phyloP scores from a whole-genome alignment of 1,140 invertebrate species.

The Scaptodrosophila lebanonensis region DNA sequence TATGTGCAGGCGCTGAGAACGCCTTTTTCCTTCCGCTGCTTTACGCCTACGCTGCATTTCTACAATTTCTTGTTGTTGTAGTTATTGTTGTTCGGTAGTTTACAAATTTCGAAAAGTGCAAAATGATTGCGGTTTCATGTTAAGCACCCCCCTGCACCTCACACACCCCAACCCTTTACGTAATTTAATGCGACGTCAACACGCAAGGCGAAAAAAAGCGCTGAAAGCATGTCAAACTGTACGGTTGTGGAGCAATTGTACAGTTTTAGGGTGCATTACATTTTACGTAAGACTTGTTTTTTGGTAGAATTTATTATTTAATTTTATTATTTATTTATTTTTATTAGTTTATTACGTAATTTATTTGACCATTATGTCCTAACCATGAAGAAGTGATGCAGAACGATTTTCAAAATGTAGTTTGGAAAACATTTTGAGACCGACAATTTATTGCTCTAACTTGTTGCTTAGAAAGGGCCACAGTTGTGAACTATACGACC shows the following conservation, averaged over 20 bases:
- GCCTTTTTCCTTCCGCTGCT: constrained; percentile 65
- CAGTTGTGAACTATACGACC: no score
- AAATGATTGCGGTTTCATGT: constrained; percentile 72
- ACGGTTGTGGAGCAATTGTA: constrained; percentile 6
- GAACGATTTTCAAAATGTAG: no score
- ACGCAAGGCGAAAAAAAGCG: constrained; percentile 46
- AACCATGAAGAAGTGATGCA: no score
- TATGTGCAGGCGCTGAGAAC: constrained; percentile 44
- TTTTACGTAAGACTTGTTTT: constrained; percentile 1
- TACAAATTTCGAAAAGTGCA: constrained; percentile 54
- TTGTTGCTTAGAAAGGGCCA: no score
- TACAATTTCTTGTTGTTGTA: constrained; percentile 10
- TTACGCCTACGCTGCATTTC: constrained; percentile 39
- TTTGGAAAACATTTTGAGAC: no score
- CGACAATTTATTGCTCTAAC: no score
- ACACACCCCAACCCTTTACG: background rate
- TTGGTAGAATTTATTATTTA: background rate
- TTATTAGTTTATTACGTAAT: no score
- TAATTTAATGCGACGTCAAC: constrained; percentile 44
- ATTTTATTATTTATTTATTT: no score
- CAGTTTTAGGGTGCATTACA: background rate
- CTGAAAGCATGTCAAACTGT: no score
- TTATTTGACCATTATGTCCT: no score
- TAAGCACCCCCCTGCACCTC: background rate
- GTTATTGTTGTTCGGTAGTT: constrained; percentile 11